Evolutionary conservation across 2,797 vertebrate genomes (phyloP).

Genomic region (Calcarius lapponicus): DNA sequence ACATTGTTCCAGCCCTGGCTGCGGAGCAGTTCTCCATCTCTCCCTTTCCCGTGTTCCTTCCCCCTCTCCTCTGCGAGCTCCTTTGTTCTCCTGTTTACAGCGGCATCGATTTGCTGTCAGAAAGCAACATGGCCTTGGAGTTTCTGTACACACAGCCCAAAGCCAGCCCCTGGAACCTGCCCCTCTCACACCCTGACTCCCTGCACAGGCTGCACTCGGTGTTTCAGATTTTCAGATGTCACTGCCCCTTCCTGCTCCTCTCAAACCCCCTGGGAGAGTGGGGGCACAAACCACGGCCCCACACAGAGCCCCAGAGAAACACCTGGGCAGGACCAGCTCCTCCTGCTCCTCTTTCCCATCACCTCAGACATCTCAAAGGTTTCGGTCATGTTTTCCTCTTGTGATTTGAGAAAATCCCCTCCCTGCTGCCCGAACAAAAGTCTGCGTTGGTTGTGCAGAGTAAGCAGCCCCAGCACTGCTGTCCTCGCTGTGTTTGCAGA

Average conservation of each 20-base stretch:
- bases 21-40: conserved; percentile 17
- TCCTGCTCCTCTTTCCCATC: not conserved
- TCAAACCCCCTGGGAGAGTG: fast-evolving
- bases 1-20: conserved; percentile 27
- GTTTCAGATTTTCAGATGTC: not conserved
- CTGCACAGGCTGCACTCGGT: not conserved
- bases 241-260: not conserved
- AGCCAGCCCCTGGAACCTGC: conserved; percentile 17
- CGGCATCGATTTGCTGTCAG: conserved; percentile 69
- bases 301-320: not conserved
- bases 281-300: not conserved
- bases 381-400: fast-evolving
- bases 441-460: not conserved
- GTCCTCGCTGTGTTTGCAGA: not conserved
- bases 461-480: not conserved
- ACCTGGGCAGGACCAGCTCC: not conserved
- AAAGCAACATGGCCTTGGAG: conserved; percentile 41
- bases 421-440: not conserved
- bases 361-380: not conserved
- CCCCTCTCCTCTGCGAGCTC: conserved; percentile 32
- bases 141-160: not conserved
- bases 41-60: conserved; percentile 45
- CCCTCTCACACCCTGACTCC: not conserved
- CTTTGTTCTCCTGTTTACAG: conserved; percentile 69
- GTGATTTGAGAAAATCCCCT: not conserved